Conservation (phyloP, 35 echinoderm and acorn worm species). For the Heliocidaris erythrogramma region DNA sequence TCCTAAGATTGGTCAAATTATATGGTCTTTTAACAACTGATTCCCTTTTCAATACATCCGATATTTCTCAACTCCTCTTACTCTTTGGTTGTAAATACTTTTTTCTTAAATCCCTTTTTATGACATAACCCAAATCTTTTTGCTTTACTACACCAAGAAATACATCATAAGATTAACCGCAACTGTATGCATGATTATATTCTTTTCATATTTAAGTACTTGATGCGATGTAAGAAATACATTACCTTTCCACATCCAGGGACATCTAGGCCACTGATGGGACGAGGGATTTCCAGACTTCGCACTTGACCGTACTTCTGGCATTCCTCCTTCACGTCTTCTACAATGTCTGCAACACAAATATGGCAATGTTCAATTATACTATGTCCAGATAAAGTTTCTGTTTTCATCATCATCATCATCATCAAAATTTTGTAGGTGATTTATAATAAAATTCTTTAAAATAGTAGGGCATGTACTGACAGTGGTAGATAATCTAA, state of each 20-base stretch:
- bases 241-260: slow-evolving; percentile 91
- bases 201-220: not conserved
- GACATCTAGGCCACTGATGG: slow-evolving; percentile 79
- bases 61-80: no score
- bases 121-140: not conserved
- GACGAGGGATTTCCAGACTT: slow-evolving; percentile 86
- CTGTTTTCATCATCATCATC: no score
- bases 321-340: slow-evolving; percentile 94
- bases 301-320: slow-evolving; percentile 88
- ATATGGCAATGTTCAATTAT: not conserved
- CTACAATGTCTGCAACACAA: slow-evolving; percentile 78
- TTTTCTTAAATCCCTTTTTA: no score
- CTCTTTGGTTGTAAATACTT: no score
- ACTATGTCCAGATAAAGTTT: no score
- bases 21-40: no score
- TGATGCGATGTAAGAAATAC: not conserved
- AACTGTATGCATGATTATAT: no score
- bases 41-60: no score
- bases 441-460: no score
- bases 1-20: no score
- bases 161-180: not conserved
- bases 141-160: not conserved
- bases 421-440: not conserved
- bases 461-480: no score
- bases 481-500: no score